Evolutionary conservation across 1,140 invertebrate species (phyloP), one percentile per base, ranked within the genome.

Genomic region (Caenorhabditis inopinata): DNA sequence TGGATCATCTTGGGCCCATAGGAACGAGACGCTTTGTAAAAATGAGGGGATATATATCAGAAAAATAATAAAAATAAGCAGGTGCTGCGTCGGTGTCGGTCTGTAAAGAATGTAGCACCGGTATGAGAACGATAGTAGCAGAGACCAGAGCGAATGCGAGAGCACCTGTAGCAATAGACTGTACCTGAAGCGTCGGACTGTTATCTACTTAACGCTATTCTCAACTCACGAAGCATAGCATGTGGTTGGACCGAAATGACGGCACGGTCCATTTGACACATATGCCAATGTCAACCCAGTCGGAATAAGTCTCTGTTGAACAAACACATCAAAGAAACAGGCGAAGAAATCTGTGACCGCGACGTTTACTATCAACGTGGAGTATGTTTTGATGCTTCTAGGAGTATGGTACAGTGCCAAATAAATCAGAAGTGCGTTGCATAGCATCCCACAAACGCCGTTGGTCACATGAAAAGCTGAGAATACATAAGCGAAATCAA

Each of bases 241-340:
- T 2, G 58, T 58, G 4, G 7, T 51, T 5, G 62, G 29, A 42
- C 62, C 46, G n/a, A 74, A 74, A 48, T 58, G 35, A 49, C 32
- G 32, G 25, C 78, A 79, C 6, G 23, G 46, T 35, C 78, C 78
- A 62, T 58, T 79, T 9, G 78, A 79, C n/a, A 79, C 42, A n/a
- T 79, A 79, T 12, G 62, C 68, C 32, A 79, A 18, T n/a, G 51
- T 75, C 18, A 73, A 25, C n/a, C 78, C 78, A 38, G 42, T 45
- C 25, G 78, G 78, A 25, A 79, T 74, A 11, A 79, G 46, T 49
- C 78, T 78, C 49, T 78, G 77, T 42, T 73, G 46, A 32, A 78
- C 78, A 16, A 79, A 79, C 18, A 79, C 25, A 46, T 58, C 78
- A n/a, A 75, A 45, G 18, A 79, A 38, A 29, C 78, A 79, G 0